Percentiles rank a stretch among this genome's conserved stretches.
Evolutionary conservation across 2,888 invertebrate genomes (phyloP).

Genomic region (Lepidochrysops patricia): DNA sequence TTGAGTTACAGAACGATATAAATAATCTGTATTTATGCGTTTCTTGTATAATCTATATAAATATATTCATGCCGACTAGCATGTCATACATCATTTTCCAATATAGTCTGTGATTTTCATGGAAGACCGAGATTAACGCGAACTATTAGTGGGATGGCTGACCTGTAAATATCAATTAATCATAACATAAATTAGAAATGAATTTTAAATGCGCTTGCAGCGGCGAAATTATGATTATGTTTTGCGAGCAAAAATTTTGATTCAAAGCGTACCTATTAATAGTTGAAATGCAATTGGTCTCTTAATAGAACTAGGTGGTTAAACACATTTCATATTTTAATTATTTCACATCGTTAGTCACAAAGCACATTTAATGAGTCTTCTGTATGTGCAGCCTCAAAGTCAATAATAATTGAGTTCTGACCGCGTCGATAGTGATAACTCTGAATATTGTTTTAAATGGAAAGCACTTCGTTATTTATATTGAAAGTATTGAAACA

Average conservation of each 20-base stretch:
- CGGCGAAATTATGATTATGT: neutral
- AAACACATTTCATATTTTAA: neutral
- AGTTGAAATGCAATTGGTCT: neutral
- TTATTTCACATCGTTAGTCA: neutral
- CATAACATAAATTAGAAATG: neutral
- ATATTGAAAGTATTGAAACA: neutral
- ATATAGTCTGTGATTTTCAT: too few relatives aligned
- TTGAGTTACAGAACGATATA: neutral
- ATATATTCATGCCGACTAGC: neutral
- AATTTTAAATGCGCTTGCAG: neutral
- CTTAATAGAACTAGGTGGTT: neutral
- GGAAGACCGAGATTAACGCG: too few relatives aligned
- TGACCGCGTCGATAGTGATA: slow-evolving; percentile 1
- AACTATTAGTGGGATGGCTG: too few relatives aligned
- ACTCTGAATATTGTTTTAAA: neutral
- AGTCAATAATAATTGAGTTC: slow-evolving; percentile 10
- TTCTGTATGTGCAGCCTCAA: neutral
- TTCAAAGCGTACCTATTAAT: neutral
- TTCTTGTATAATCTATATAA: neutral
- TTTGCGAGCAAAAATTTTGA: neutral
- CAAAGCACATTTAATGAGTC: neutral
- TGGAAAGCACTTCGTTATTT: neutral
- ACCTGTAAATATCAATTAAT: too few relatives aligned
- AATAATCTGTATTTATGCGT: slow-evolving; percentile 36
- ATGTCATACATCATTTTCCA: neutral